phyloP scores from a whole-genome alignment of 2,797 vertebrate genomes.

The Kryptolebias ocellatus region DNA sequence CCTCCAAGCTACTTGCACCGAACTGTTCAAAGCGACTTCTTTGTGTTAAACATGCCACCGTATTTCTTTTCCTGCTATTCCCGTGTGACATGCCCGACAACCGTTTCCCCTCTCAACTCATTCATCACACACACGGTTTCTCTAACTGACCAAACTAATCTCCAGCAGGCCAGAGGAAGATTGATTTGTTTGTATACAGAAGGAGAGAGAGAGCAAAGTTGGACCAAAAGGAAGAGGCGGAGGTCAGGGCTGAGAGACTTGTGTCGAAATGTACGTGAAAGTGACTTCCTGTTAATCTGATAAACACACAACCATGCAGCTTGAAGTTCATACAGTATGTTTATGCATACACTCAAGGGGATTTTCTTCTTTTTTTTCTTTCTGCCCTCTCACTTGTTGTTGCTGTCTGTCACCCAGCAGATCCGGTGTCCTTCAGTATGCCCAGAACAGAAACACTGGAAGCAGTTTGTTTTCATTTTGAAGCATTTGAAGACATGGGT shows the following conservation, averaged over 20 bases:
- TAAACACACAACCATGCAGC: no score
- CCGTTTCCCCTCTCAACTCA: slow-evolving; percentile 12
- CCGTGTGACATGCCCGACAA: slow-evolving; percentile 11
- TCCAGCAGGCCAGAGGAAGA: slow-evolving; percentile 64
- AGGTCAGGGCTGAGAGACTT: not conserved
- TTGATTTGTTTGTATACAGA: slow-evolving; percentile 69
- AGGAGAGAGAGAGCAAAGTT: slow-evolving; percentile 28
- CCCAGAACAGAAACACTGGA: no score
- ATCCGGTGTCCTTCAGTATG: no score
- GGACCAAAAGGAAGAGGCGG: slow-evolving; percentile 21
- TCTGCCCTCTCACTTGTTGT: no score
- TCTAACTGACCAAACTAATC: slow-evolving; percentile 52
- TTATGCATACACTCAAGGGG: not conserved
- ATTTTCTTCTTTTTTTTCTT: no score
- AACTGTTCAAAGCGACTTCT: slow-evolving; percentile 34
- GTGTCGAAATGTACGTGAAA: slow-evolving; percentile 19
- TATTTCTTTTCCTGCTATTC: slow-evolving; percentile 12
- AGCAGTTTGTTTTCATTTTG: no score
- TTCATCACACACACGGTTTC: slow-evolving; percentile 62
- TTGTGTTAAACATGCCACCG: slow-evolving; percentile 25
- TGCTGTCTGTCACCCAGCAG: no score
- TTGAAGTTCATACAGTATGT: not conserved
- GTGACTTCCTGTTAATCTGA: not conserved
- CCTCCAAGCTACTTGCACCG: slow-evolving; percentile 27
- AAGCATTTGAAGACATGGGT: no score